phyloP scores from a whole-genome alignment of 2,888 invertebrate genomes.

The Pristionchus entomophagus region DNA sequence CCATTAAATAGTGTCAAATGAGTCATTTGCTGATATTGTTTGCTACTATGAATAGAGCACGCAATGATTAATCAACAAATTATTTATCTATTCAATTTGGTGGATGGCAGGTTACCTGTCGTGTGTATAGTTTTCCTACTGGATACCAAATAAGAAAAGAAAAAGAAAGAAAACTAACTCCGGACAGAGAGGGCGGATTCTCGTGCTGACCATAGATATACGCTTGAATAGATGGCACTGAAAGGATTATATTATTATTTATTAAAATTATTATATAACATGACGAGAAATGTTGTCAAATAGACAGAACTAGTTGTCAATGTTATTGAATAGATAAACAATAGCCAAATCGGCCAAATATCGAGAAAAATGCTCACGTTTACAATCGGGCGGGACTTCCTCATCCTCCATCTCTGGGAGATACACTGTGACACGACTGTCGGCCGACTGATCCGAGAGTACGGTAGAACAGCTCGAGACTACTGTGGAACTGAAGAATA shows the following conservation, averaged over 20 bases:
- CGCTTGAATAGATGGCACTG: constrained; percentile 31
- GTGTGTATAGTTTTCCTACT: too few relatives aligned
- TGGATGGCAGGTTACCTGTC: too few relatives aligned
- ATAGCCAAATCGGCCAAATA: too few relatives aligned
- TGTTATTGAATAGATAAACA: too few relatives aligned
- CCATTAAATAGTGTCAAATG: too few relatives aligned
- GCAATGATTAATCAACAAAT: too few relatives aligned
- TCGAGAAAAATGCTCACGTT: background rate
- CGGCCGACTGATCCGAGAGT: background rate
- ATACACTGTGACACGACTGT: constrained; percentile 19
- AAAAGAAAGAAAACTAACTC: background rate
- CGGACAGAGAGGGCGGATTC: background rate
- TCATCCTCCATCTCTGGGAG: background rate
- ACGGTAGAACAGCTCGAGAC: constrained; percentile 10
- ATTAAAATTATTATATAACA: background rate
- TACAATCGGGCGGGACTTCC: background rate
- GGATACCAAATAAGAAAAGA: too few relatives aligned
- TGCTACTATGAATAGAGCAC: too few relatives aligned
- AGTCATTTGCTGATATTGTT: too few relatives aligned
- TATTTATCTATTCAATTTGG: too few relatives aligned
- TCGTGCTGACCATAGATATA: constrained; percentile 1
- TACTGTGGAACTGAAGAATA: background rate
- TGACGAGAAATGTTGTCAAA: too few relatives aligned
- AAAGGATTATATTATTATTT: background rate
- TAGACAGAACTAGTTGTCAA: too few relatives aligned